These are phyloP conservation scores for Buceros bicornis DNA, from an alignment of 2,797 vertebrate genomes.

Conservation along the genomic window DNA sequence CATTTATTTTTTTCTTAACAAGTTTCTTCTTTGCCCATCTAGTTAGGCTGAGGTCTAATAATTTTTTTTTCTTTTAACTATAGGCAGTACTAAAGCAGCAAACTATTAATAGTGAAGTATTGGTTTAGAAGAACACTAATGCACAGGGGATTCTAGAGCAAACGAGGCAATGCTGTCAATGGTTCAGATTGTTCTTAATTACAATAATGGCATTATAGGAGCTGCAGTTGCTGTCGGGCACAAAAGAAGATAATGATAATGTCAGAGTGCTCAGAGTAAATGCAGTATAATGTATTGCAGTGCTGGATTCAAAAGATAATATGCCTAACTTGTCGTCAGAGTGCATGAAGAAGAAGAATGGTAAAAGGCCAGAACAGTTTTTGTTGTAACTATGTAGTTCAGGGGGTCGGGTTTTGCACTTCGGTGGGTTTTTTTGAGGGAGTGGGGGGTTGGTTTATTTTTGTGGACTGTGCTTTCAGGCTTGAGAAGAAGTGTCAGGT, in stretches of 20 bases:
- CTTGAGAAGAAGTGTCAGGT: neutral
- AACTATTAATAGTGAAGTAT: constrained; percentile 68
- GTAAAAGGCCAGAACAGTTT: constrained; percentile 8
- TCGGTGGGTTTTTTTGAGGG: neutral
- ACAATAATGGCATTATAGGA: constrained; percentile 63
- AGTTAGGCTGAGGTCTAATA: constrained; percentile 7
- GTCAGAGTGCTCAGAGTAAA: constrained; percentile 52
- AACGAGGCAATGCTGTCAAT: constrained; percentile 50
- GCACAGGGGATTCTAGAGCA: constrained; percentile 58
- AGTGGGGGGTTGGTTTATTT: neutral
- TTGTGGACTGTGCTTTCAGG: neutral
- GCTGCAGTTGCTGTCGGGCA: constrained; percentile 59
- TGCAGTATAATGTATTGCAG: constrained; percentile 60
- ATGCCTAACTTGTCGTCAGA: constrained; percentile 57
- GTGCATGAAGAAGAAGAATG: constrained; percentile 46
- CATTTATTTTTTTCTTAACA: constrained; percentile 22
- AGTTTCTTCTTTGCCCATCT: neutral
- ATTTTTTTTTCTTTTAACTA: neutral
- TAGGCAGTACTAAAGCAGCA: constrained; percentile 51
- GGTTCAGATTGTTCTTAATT: constrained; percentile 73
- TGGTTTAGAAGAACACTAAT: constrained; percentile 61
- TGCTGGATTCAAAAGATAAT: constrained; percentile 57
- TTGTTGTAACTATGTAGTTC: neutral
- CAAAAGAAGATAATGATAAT: constrained; percentile 64
- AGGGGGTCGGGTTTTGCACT: neutral